These are phyloP conservation scores for Athalia cordata DNA, from an alignment of 2,888 invertebrate species.

Conservation along the genomic window DNA sequence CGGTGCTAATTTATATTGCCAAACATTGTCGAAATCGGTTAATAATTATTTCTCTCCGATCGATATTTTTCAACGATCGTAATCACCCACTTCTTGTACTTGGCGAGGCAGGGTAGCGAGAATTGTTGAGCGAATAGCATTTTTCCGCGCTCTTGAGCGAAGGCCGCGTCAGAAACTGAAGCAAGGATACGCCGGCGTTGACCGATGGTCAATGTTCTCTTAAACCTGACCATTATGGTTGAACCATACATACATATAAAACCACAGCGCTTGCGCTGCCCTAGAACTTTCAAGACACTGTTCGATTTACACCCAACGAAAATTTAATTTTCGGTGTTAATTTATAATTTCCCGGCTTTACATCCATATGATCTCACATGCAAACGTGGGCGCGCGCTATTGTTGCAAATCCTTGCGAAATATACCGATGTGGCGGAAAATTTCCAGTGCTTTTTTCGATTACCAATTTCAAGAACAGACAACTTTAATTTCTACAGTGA, in stretches of 20 bases:
- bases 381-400: no score
- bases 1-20: not conserved
- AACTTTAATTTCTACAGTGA: no score
- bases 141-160: constrained; percentile 44
- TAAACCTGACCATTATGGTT: constrained; percentile 31
- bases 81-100: constrained; percentile 68
- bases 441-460: no score
- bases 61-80: constrained; percentile 2
- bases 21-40: not conserved
- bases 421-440: no score
- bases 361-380: no score
- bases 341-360: constrained; percentile 2
- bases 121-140: constrained; percentile 71
- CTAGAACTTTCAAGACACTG: no score
- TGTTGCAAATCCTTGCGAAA: no score
- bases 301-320: no score
- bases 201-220: constrained; percentile 71
- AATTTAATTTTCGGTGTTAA: not conserved
- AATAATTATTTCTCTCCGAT: not conserved
- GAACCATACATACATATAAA: not conserved
- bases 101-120: constrained; percentile 68
- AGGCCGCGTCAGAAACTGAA: constrained; percentile 5
- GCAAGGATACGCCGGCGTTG: constrained; percentile 65
- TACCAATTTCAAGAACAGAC: no score
- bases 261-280: constrained; percentile 18